Base-by-base conservation (phyloP, 2,113 vertebrate species). In the Mesoclemmys tuberculata region DNA sequence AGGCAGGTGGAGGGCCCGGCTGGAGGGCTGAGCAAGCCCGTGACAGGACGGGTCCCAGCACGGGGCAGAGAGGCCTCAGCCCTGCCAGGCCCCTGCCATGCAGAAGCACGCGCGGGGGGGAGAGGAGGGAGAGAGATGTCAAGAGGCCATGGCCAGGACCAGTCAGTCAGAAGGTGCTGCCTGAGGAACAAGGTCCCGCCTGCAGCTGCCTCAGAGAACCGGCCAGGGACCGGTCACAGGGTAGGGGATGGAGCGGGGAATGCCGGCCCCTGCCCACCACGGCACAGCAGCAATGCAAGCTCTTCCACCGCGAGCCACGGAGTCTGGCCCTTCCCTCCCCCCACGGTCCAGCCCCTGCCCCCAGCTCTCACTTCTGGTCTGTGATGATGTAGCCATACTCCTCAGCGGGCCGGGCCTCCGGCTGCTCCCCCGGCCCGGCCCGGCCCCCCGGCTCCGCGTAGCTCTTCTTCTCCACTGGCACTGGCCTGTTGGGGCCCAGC, bases 361-460 rank as follows among this genome's bases (percentile, higher is more conserved):
- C 26, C 18, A 58, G 38, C 51, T 89, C 99, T 98, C 95, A 99
- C 99, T 99, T 99, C 96, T 98, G 99, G 96, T 99, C 98, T 1
- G 99, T 99, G 95, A 99, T 84, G 22, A 99, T 99, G 98, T 99
- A 99, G 93, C 99, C 99, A 1, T 99, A 99, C 91, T 99, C 99
- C 49, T 99, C 99, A 0, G 98, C 98, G 6, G 84, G 97, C 16
- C 74, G 38, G 0, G 95, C 95, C 24, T 81, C 80, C 83, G 8
- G 71, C 78, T 90, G 95, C 1, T 4, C 54, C 24, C 87, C 64
- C 7, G 58, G 46, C 79, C 18, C 82, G 22, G 58, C 1, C 31
- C 18, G 71, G 0, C 52, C 54, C 44, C 93, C 93, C 0, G 16
- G 14, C 10, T 92, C 68, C 0, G 6, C 52, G 88, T 95, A 94